Conservation (phyloP, 1,140 invertebrate species). For the Microplitis demolitor region DNA sequence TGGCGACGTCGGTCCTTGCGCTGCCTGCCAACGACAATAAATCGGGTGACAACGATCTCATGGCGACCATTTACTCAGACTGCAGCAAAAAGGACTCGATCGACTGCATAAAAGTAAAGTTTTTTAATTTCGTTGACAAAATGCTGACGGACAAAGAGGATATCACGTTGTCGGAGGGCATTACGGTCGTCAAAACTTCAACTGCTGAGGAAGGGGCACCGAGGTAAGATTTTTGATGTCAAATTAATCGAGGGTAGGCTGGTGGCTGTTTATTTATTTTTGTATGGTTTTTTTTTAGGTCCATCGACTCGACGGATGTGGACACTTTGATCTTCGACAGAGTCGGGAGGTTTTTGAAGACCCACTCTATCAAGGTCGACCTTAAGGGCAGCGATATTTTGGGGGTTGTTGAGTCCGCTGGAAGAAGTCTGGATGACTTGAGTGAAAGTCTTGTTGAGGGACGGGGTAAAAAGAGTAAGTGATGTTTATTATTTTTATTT, state of each 20-base stretch:
- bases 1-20: conserved; percentile 62
- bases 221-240: conserved; percentile 59
- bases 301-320: conserved; percentile 65
- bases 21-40: conserved; percentile 71
- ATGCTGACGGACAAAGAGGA: conserved; percentile 77
- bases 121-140: conserved; percentile 82
- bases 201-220: conserved; percentile 75
- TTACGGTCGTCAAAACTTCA: conserved; percentile 77
- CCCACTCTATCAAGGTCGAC: conserved; percentile 82
- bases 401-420: conserved; percentile 76
- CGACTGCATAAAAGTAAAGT: conserved; percentile 81
- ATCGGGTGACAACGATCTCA: conserved; percentile 72
- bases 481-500: conserved; percentile 17
- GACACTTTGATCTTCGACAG: conserved; percentile 71
- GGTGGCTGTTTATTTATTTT: not conserved
- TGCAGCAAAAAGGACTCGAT: conserved; percentile 80
- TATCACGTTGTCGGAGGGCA: conserved; percentile 77
- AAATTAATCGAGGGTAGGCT: not conserved
- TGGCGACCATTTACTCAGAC: conserved; percentile 76
- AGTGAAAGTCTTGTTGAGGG: conserved; percentile 71
- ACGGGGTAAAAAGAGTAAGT: conserved; percentile 75
- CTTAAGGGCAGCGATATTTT: conserved; percentile 82
- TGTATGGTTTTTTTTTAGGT: conserved; percentile 38
- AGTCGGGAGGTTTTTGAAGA: conserved; percentile 74
- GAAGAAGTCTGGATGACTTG: conserved; percentile 75